phyloP scores from a whole-genome alignment of 2,797 vertebrate genomes.

The Esox masquinongy region DNA sequence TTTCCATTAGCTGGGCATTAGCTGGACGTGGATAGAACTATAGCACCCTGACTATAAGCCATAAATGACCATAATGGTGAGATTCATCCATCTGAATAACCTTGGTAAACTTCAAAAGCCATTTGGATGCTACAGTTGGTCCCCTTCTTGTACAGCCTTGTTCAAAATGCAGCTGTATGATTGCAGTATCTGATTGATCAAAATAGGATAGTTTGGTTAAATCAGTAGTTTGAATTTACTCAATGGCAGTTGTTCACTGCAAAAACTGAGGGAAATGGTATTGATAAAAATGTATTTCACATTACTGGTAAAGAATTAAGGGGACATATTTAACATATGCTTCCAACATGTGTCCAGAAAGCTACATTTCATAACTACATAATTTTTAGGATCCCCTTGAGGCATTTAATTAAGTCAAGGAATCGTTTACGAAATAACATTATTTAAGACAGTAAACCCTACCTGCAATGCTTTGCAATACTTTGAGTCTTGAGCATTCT shows the following conservation, averaged over 20 bases:
- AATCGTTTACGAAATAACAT: neutral
- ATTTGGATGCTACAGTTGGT: neutral
- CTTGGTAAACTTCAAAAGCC: neutral
- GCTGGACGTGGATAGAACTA: neutral
- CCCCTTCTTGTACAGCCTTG: neutral
- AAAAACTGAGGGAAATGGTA: slow-evolving; percentile 20
- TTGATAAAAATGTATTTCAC: slow-evolving; percentile 28
- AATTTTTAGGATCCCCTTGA: neutral
- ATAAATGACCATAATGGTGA: neutral
- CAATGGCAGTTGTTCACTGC: slow-evolving; percentile 25
- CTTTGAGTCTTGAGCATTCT: neutral
- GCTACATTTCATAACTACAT: neutral
- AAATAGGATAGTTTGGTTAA: slow-evolving; percentile 32
- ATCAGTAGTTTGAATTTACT: slow-evolving; percentile 32
- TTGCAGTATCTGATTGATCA: slow-evolving; percentile 22
- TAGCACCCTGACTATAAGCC: neutral
- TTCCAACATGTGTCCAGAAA: slow-evolving; percentile 5
- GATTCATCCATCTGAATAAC: neutral
- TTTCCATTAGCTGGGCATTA: neutral
- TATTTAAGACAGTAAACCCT: neutral
- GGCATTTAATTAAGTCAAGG: neutral
- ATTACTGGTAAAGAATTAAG: slow-evolving; percentile 7
- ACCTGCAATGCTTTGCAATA: neutral
- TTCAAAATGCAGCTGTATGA: slow-evolving; percentile 13
- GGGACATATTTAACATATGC: neutral